phyloP scores from a whole-genome alignment of 2,113 vertebrate species.

The Eubucco bourcierii region DNA sequence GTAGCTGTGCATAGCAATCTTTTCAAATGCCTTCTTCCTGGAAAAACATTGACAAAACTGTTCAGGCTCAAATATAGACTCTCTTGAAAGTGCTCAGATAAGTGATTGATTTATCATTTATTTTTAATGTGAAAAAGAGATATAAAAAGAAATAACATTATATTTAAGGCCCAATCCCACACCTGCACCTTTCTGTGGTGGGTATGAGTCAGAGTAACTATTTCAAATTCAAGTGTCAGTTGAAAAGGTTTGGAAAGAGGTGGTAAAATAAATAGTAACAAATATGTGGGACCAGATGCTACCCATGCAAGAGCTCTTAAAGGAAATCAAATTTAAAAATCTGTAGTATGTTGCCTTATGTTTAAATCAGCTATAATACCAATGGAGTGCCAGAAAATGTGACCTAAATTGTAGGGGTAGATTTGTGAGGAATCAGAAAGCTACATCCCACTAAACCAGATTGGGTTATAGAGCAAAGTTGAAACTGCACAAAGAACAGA shows the following conservation, averaged over 20 bases:
- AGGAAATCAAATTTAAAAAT: neutral
- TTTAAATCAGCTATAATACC: neutral
- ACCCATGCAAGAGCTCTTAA: slow-evolving; percentile 10
- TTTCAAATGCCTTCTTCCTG: neutral
- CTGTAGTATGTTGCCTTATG: neutral
- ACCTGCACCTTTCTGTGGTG: slow-evolving; percentile 17
- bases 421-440: neutral
- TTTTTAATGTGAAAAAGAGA: slow-evolving; percentile 31
- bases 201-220: slow-evolving; percentile 38
- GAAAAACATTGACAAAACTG: neutral
- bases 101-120: slow-evolving; percentile 22
- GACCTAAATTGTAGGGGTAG: neutral
- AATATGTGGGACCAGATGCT: slow-evolving; percentile 40
- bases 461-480: neutral
- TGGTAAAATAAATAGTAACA: slow-evolving; percentile 62
- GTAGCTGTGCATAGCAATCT: neutral
- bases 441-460: neutral
- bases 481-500: neutral
- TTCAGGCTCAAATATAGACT: slow-evolving; percentile 1
- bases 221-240: slow-evolving; percentile 40
- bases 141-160: slow-evolving; percentile 43
- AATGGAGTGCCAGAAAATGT: neutral
- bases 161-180: slow-evolving; percentile 19
- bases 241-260: slow-evolving; percentile 42
- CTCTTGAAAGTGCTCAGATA: neutral